Base-by-base conservation (phyloP, 2,888 invertebrate genomes). In the Agrochola lychnidis region DNA sequence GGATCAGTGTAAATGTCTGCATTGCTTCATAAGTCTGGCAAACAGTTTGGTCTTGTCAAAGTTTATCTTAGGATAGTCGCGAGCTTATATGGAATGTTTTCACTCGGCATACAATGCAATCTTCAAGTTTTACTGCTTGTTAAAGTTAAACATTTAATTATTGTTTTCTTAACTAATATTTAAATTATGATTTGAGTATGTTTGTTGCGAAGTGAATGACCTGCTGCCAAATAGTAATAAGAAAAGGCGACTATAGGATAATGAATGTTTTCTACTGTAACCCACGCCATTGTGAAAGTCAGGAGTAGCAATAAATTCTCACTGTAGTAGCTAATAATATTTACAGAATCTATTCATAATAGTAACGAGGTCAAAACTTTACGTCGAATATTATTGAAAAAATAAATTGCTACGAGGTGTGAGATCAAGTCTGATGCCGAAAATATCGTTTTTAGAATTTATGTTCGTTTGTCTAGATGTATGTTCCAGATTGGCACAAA, bases 81-180 rank as follows among this genome's bases (percentile, higher is more conserved):
- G 22, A 69, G 69, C 53, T 25, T 70, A 59, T 40, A 42, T 51
- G 19, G 42, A 68, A 74, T 71, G 64, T 75, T 66, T 79, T 30
- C 22, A 22, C 57, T n/a, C 14, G 0, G 36, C 68, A 57, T 53
- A 77, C 66, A 73, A 25, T 30, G 53, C 57, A 66, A 57, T 66
- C 57, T 73, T n/a, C 9, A 73, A 30, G 16, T 19, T 57, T 30
- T 25, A 30, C 12, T 48, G 25, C 57, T 4, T 14, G 9, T 48
- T 51, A 22, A 25, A 62, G n/a, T 63, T 30, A 61, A 61, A 64
- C 6, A 56, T 45, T 57, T n/a, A 12, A 59, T 69, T 70, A 30
- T 22, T 64, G 53, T 68, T 57, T 61, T 57, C 59, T 36, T 68
- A 22, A 22, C 53, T 56, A 77, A 82, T 78, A 70, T 82, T 62